Evolutionary conservation across 2,797 vertebrate species (phyloP).

Genomic region (Allobates femoralis): DNA sequence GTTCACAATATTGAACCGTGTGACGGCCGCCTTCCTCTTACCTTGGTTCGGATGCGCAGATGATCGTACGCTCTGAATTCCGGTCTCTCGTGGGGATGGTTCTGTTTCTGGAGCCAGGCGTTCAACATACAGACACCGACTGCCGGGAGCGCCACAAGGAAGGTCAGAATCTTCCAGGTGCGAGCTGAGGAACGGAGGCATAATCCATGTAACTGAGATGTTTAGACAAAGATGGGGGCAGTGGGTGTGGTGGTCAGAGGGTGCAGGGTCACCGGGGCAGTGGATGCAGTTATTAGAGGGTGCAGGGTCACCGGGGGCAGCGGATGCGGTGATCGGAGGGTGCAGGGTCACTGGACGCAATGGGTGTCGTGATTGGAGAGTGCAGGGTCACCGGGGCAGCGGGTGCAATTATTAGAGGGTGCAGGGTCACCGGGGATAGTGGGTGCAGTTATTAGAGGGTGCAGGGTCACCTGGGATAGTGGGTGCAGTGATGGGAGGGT

Average conservation of each 20-base stretch:
- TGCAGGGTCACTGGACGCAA: background rate
- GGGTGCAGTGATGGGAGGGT: too few relatives aligned
- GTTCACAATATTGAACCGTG: too few relatives aligned
- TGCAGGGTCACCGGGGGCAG: background rate
- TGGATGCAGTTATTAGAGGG: background rate
- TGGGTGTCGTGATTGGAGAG: background rate
- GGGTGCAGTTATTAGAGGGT: background rate
- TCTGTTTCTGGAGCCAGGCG: slow-evolving; percentile 77
- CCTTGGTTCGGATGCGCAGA: slow-evolving; percentile 89
- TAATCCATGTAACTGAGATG: background rate
- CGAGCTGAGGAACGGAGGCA: slow-evolving; percentile 69
- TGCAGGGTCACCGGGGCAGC: too few relatives aligned
- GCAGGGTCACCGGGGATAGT: too few relatives aligned
- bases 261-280: background rate
- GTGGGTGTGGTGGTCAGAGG: background rate
- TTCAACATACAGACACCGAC: slow-evolving; percentile 84
- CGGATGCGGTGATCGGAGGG: background rate
- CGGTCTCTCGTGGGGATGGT: slow-evolving; percentile 59
- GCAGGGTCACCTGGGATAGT: too few relatives aligned
- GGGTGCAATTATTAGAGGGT: background rate
- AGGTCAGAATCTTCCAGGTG: slow-evolving; percentile 83
- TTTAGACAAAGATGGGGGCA: background rate
- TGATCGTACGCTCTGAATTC: slow-evolving; percentile 81
- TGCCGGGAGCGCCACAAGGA: slow-evolving; percentile 79
- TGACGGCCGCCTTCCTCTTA: slow-evolving; percentile 53